These are phyloP conservation scores for Leucophenga maculata DNA, from an alignment of 2,888 invertebrate genomes.

Conservation along the genomic window DNA sequence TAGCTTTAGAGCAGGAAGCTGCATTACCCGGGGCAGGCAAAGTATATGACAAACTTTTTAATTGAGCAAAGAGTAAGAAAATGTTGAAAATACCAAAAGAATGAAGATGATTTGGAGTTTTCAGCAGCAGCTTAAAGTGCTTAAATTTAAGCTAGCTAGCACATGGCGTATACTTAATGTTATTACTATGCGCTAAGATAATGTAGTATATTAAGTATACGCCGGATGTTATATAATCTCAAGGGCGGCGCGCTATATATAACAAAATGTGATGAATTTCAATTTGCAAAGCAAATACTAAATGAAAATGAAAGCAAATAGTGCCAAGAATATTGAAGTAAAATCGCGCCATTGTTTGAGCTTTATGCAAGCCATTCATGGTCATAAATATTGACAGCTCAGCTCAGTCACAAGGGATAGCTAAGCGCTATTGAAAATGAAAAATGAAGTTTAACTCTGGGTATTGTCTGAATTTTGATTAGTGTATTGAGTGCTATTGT, in stretches of 20 bases:
- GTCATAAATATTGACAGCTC: too few relatives aligned
- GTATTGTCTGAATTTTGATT: too few relatives aligned
- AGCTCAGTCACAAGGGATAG: too few relatives aligned
- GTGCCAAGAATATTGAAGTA: too few relatives aligned
- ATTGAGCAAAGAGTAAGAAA: constrained; percentile 5
- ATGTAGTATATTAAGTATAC: too few relatives aligned
- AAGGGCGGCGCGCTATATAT: background rate
- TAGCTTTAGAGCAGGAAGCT: too few relatives aligned
- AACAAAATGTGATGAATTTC: background rate
- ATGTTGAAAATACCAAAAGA: background rate
- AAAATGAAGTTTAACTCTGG: too few relatives aligned
- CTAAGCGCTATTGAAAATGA: too few relatives aligned
- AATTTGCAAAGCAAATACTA: background rate
- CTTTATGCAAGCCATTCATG: too few relatives aligned
- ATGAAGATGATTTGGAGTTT: background rate
- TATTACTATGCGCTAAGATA: background rate
- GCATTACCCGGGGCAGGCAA: background rate
- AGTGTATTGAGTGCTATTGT: too few relatives aligned
- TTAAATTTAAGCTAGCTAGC: background rate
- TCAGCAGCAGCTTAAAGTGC: background rate
- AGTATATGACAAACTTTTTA: constrained; percentile 18
- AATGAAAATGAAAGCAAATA: background rate
- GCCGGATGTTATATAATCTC: too few relatives aligned
- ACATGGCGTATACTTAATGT: constrained; percentile 35
- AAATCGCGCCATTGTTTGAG: too few relatives aligned